These are phyloP conservation scores for Lamprotornis superbus DNA, from an alignment of 2,113 vertebrate species.

Conservation along the genomic window DNA sequence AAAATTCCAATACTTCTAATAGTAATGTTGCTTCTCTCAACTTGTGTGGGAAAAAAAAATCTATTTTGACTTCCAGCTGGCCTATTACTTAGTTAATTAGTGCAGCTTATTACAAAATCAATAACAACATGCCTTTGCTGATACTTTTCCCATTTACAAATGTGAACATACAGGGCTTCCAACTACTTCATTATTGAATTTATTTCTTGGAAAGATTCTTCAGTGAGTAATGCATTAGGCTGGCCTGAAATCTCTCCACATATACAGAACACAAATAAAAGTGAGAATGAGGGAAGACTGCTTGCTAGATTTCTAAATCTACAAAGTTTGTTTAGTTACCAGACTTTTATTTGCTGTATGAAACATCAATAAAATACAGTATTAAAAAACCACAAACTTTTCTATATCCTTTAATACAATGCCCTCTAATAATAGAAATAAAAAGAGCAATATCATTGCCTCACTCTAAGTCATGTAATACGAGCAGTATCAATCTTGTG, in stretches of 20 bases:
- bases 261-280: not conserved
- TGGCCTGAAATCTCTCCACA: not conserved
- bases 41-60: not conserved
- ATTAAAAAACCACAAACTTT: not conserved
- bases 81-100: slow-evolving; percentile 47
- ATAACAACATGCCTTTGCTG: not conserved
- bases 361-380: not conserved
- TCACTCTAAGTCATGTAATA: not conserved
- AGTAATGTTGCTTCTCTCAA: not conserved
- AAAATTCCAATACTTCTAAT: not conserved
- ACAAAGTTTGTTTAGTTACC: not conserved
- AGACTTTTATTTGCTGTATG: not conserved
- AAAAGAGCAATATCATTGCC: not conserved
- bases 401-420: not conserved
- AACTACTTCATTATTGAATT: slow-evolving; percentile 14
- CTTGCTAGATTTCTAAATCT: not conserved
- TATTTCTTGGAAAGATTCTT: slow-evolving; percentile 8
- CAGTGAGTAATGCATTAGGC: not conserved
- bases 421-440: not conserved
- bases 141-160: not conserved
- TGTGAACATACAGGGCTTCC: not conserved
- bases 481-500: not conserved
- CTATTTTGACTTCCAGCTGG: not conserved
- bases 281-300: not conserved
- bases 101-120: slow-evolving; percentile 8